Percentiles rank a stretch among this genome's conserved stretches.
Evolutionary conservation across 2,797 vertebrate genomes (phyloP).

Genomic region (Setipinna tenuifilis): DNA sequence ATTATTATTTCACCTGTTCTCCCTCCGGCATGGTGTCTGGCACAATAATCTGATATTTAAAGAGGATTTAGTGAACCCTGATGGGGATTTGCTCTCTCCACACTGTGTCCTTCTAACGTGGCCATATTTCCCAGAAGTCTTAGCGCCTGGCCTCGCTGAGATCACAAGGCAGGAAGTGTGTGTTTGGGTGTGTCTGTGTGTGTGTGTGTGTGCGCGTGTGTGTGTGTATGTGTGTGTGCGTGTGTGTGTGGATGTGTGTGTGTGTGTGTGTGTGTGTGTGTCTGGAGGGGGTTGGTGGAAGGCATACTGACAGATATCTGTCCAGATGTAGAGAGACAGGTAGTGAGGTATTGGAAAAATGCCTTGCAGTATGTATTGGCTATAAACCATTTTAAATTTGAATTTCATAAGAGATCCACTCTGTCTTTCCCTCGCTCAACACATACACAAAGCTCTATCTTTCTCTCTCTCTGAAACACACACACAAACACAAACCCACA

Average conservation of each 20-base stretch:
- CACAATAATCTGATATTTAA: slow-evolving; percentile 59
- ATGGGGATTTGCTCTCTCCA: slow-evolving; percentile 11
- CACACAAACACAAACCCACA: no score
- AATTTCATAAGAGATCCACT: no score
- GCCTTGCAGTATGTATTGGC: background rate
- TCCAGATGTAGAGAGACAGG: background rate
- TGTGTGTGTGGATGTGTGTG: no score
- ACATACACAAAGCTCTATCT: no score
- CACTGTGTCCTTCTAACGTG: background rate
- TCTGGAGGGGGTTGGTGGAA: background rate
- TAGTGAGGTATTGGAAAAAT: background rate
- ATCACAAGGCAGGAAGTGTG: no score
- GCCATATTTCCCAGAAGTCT: slow-evolving; percentile 39
- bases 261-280: no score
- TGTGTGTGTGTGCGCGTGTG: no score
- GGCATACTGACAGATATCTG: background rate
- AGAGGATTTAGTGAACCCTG: slow-evolving; percentile 53
- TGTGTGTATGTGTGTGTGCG: no score
- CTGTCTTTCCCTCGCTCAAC: no score
- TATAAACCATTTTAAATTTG: background rate
- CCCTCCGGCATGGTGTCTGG: slow-evolving; percentile 40
- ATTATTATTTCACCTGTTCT: slow-evolving; percentile 59
- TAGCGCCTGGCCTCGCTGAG: background rate
- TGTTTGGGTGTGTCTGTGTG: no score
- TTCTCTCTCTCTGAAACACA: background rate